phyloP scores from a whole-genome alignment of 2,113 vertebrate genomes.

The Oreochromis aureus region DNA sequence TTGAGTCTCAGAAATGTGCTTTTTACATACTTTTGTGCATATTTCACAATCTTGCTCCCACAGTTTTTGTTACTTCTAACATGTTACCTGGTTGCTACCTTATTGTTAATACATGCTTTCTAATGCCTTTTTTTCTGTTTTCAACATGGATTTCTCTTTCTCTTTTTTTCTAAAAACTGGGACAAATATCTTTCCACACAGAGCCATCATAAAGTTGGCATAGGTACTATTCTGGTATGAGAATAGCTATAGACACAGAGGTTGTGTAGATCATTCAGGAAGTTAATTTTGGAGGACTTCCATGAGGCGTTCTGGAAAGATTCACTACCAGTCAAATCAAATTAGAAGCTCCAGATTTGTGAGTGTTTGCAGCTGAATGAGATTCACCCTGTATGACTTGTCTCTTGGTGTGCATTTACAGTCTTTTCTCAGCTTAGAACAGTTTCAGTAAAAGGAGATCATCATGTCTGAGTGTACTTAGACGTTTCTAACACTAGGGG shows the following conservation, averaged over 20 bases:
- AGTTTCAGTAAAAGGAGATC: neutral
- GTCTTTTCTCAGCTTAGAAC: conserved; percentile 4
- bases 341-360: conserved; percentile 38
- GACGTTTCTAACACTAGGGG: conserved; percentile 35
- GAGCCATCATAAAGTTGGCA: neutral
- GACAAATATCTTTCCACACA: neutral
- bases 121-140: neutral
- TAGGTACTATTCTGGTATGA: neutral
- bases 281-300: conserved; percentile 61
- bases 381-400: neutral
- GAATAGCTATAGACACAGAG: conserved; percentile 31
- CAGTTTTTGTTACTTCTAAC: neutral
- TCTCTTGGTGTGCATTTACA: neutral
- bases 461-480: neutral
- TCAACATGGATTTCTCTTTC: neutral
- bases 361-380: conserved; percentile 27
- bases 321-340: conserved; percentile 35
- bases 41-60: neutral
- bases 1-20: neutral
- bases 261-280: conserved; percentile 56
- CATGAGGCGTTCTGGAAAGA: conserved; percentile 47
- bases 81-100: neutral
- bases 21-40: neutral
- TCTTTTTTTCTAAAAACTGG: neutral
- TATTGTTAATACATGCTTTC: neutral